Evolutionary conservation across 2,113 vertebrate genomes (phyloP), one percentile per base, ranked within the genome.

Genomic region (Leucoraja erinaceus): DNA sequence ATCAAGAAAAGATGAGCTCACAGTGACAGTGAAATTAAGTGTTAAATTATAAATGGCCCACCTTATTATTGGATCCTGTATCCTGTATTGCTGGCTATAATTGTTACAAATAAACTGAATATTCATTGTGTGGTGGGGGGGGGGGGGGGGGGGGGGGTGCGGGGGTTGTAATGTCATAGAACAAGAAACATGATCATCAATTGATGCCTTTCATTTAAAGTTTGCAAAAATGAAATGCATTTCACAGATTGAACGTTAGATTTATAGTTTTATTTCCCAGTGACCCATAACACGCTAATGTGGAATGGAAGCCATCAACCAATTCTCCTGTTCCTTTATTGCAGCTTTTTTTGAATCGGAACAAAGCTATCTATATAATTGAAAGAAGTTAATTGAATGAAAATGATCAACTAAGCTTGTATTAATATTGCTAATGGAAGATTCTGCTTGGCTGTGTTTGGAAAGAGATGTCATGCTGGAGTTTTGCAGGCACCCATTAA

Each of bases 381-480:
- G 98, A 98, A 99, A 98, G 98, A 99, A 99, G 98, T 98, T 99
- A 99, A 99, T 99, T 99, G 99, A 99, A 99, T 99, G 99, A 99
- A 99, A 99, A 99, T 99, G 98, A 99, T 99, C 98, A 99, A 98
- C 98, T 99, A 99, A 99, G 99, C 98, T 99, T 98, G 97, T 99
- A 99, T 99, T 99, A 99, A 99, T 99, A 99, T 98, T 99, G 98
- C 99, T 99, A 99, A 99, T 99, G 98, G 98, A 99, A 98, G 97
- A 97, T 98, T 98, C 97, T 98, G 98, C 98, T 98, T 98, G 99
- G 98, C 98, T 96, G 97, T 98, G 98, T 98, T 99, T 99, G 97
- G 98, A 98, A 97, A 97, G 96, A 96, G 97, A 97, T 98, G 98
- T 98, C 98, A 98, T 95, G 95, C 96, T 93, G 97, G 98, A 99